These are phyloP conservation scores for Papilio dardanus DNA, from an alignment of 1,140 invertebrate species.

Conservation along the genomic window DNA sequence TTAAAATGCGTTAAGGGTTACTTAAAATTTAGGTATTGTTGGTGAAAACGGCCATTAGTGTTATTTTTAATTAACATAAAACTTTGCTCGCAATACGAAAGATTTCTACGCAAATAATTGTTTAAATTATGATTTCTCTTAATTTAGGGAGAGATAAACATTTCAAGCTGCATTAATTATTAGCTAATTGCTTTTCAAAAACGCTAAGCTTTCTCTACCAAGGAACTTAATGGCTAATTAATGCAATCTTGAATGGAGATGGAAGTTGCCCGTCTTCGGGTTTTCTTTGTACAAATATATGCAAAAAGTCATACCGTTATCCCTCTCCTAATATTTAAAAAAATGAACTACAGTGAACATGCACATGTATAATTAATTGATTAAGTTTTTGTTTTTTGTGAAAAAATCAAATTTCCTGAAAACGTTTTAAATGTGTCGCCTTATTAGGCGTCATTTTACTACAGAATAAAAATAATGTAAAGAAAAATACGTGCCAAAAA, in stretches of 20 bases:
- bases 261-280: neutral
- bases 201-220: neutral
- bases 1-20: too few species aligned
- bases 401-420: too few species aligned
- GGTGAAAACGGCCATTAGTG: too few species aligned
- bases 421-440: too few species aligned
- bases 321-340: neutral
- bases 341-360: neutral
- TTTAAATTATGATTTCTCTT: neutral
- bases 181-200: neutral
- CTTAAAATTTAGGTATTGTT: too few species aligned
- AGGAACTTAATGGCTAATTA: neutral
- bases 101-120: neutral
- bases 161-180: constrained; percentile 3
- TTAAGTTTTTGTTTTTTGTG: too few species aligned
- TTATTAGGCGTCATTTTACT: neutral
- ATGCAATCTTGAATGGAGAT: neutral
- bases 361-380: too few species aligned
- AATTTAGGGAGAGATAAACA: neutral
- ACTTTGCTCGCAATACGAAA: neutral
- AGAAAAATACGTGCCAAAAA: neutral
- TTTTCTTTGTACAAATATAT: neutral
- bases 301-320: neutral
- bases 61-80: neutral
- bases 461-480: neutral